phyloP scores from a whole-genome alignment of 2,113 vertebrate genomes.

The Zosterops pallidus region DNA sequence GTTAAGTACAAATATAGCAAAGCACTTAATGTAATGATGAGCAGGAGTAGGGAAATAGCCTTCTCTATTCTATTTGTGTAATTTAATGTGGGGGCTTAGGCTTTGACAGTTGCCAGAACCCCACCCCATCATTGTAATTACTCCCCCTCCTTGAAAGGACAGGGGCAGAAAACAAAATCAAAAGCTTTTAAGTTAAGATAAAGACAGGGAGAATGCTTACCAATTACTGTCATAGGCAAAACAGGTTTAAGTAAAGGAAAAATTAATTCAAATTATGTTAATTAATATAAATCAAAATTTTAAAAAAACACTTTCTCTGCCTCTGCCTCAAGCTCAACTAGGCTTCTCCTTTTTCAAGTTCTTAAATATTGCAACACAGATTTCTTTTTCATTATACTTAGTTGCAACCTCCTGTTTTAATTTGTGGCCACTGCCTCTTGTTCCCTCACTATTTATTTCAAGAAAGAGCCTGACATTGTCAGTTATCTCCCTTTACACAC shows the following conservation, averaged over 20 bases:
- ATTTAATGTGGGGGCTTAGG: neutral
- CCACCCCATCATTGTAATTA: neutral
- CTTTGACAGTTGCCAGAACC: neutral
- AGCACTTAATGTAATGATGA: neutral
- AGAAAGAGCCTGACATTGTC: neutral
- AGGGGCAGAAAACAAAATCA: neutral
- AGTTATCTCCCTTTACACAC: neutral
- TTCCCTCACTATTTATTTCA: neutral
- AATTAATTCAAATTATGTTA: neutral
- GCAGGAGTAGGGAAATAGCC: neutral
- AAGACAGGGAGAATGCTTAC: neutral
- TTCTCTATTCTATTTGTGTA: neutral
- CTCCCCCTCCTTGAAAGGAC: neutral
- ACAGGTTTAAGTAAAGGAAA: neutral
- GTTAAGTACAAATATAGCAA: neutral
- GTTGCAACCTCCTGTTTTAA: neutral
- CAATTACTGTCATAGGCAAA: neutral
- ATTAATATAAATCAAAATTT: neutral
- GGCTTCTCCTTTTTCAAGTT: neutral
- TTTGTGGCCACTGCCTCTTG: neutral
- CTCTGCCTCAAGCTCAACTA: neutral
- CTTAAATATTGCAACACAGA: neutral
- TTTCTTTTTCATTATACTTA: neutral
- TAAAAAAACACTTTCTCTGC: neutral
- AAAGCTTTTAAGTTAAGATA: fast-evolving